phyloP scores from a whole-genome alignment of 1,140 invertebrate genomes.

The Drosophila baimaii region DNA sequence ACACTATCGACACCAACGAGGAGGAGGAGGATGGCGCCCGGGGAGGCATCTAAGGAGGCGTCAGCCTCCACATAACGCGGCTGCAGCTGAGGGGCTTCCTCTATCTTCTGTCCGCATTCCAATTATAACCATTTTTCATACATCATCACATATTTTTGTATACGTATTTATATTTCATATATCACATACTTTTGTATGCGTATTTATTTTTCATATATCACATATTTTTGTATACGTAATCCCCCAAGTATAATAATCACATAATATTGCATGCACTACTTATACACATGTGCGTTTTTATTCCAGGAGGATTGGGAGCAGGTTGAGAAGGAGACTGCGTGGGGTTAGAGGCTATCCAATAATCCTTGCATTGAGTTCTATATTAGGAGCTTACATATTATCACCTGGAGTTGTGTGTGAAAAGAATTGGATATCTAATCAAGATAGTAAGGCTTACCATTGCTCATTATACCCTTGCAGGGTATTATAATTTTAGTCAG shows the following conservation, averaged over 20 bases:
- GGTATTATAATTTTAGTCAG: too few species aligned
- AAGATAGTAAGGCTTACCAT: too few species aligned
- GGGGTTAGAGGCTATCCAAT: too few species aligned
- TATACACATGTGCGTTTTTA: not conserved
- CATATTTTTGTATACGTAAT: conserved; percentile 13
- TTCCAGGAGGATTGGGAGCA: not conserved
- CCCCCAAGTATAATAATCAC: conserved; percentile 4
- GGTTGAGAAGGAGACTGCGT: too few species aligned
- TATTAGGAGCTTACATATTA: too few species aligned
- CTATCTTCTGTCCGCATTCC: not conserved
- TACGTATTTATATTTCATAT: too few species aligned
- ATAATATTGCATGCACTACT: conserved; percentile 7
- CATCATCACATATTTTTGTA: not conserved
- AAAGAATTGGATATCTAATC: too few species aligned
- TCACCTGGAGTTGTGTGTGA: too few species aligned
- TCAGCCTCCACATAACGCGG: not conserved
- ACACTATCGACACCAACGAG: conserved; percentile 20
- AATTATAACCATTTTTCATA: not conserved
- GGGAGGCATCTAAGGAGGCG: conserved; percentile 17
- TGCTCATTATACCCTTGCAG: too few species aligned
- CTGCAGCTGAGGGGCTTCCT: conserved; percentile 3
- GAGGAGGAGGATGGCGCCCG: conserved; percentile 33
- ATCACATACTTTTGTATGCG: too few species aligned
- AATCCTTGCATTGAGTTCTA: too few species aligned
- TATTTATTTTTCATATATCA: too few species aligned